phyloP scores from a whole-genome alignment of 1,140 invertebrate genomes.

The Sitophilus oryzae region DNA sequence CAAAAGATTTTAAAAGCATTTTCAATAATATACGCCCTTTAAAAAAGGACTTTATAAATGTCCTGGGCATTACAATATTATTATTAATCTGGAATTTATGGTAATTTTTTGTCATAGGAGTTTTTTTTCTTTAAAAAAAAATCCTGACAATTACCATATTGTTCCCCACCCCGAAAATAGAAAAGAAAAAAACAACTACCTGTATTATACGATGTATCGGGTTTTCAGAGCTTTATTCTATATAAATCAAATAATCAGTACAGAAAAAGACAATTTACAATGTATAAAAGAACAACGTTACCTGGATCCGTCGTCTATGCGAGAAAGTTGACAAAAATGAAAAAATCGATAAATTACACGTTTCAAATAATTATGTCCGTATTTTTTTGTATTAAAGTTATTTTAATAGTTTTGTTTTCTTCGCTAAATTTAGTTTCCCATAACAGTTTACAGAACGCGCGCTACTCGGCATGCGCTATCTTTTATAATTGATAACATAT shows the following conservation, averaged over 20 bases:
- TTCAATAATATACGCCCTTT: no score
- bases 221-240: not conserved
- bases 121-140: no score
- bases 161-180: no score
- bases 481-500: constrained; percentile 35
- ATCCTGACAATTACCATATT: no score
- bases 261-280: not conserved
- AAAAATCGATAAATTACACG: not conserved
- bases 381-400: constrained; percentile 2
- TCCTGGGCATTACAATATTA: no score
- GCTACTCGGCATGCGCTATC: constrained; percentile 10
- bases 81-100: no score
- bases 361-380: constrained; percentile 9
- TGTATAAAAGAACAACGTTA: not conserved
- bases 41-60: no score
- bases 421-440: constrained; percentile 12
- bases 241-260: not conserved
- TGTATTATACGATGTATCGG: no score
- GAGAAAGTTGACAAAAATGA: not conserved
- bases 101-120: no score
- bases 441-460: constrained; percentile 19
- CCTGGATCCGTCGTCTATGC: not conserved
- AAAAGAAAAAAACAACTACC: no score
- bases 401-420: constrained; percentile 10
- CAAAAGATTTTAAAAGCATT: no score